These are phyloP conservation scores for Toxotes chatareus DNA, from an alignment of 2,113 vertebrate genomes.

Conservation along the genomic window DNA sequence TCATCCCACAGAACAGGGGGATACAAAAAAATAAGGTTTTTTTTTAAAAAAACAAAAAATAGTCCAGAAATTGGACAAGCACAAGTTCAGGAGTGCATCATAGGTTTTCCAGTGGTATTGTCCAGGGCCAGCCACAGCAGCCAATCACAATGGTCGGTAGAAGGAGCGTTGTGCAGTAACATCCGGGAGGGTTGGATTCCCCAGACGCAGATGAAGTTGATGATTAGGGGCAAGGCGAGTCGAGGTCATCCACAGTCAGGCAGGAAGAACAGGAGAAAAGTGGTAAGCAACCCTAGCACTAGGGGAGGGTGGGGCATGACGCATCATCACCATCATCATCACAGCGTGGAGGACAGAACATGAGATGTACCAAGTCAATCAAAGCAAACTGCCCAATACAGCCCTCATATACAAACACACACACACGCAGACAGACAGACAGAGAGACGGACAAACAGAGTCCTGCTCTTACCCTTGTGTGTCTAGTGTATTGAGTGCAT, in stretches of 20 bases:
- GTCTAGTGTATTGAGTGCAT: background rate
- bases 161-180: conserved; percentile 2
- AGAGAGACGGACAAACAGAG: background rate
- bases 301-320: conserved; percentile 70
- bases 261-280: conserved; percentile 90
- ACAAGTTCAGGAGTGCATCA: conserved; percentile 51
- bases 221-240: conserved; percentile 24
- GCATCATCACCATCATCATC: conserved; percentile 70
- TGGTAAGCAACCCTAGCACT: conserved; percentile 87
- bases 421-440: background rate
- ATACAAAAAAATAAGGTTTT: background rate
- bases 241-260: conserved; percentile 57
- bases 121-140: conserved; percentile 13
- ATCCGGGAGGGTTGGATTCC: conserved; percentile 20
- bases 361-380: conserved; percentile 81
- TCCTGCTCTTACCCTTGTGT: background rate
- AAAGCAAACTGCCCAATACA: conserved; percentile 49
- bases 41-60: background rate
- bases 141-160: conserved; percentile 15
- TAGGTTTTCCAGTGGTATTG: conserved; percentile 31
- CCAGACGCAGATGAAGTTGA: conserved; percentile 4
- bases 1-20: conserved; percentile 41
- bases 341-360: conserved; percentile 85
- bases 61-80: background rate
- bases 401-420: conserved; percentile 8